Evolutionary conservation across 2,797 vertebrate species (phyloP), one percentile per base, ranked within the genome.

Genomic region (Dendrocincla tyrannina): DNA sequence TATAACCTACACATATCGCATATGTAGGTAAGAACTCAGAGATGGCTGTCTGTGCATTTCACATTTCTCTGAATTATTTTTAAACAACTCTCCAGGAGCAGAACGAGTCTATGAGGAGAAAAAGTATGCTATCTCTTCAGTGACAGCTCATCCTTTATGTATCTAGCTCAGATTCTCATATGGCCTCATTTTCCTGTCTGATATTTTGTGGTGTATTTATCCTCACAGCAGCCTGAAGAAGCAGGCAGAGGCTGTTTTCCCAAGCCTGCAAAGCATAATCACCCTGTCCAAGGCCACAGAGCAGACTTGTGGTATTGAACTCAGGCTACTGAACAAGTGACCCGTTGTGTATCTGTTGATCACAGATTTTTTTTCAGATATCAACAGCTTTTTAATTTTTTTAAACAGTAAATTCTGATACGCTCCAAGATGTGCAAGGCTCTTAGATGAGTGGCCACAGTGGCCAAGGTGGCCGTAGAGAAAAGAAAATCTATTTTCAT

Each of bases 301-400:
- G 64, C 33, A 80, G 24, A 27, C 64, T 75, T 92, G 58, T 91
- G 73, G 28, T 81, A 44, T 42, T 84, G 77, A 86, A 75, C 62
- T 85, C 67, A 75, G 70, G n/a, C 50, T 91, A 41, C 67, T 73
- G 80, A 94, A 93, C 69, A 94, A 94, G 55, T 12, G 63, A 91
- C 55, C 35, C 5, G 5, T 76, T 95, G 70, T 94, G 7, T 76
- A 42, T 73, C 63, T 53, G 25, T 49, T 56, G 33, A 75, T 81
- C 53, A 75, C 20, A 78, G 60, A 39, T 25, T 50, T 64, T 74
- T 91, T 93, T 84, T 46, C 44, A 89, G 13, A 25, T 74, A 86
- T 58, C 69, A 62, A 44, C 46, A 55, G 2, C 22, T 75, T 64
- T 77, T 50, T 41, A 3, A 1, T 19, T 44, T 81, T 69, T 68